Base-by-base conservation (phyloP, 2,888 invertebrate genomes). In the Marronus borbonicus region DNA sequence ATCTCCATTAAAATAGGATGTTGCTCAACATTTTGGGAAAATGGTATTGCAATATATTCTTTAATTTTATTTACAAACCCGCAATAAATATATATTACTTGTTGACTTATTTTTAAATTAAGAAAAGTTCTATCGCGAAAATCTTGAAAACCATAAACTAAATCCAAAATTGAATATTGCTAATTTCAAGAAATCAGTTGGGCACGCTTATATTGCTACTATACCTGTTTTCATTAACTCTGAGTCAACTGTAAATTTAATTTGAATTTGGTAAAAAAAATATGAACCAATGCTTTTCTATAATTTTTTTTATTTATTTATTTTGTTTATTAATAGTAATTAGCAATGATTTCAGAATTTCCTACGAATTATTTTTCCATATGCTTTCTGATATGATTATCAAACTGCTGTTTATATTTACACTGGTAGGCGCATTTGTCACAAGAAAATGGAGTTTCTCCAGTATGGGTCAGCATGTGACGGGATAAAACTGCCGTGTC, bases 401-500 rank as follows among this genome's bases (percentile, higher is more conserved):
- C 36, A 14, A 65, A 65, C 2, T 65, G 65, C 2, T 65, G 65
- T 1, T 31, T 36, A n/a, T 65, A 65, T 39, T 39, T 65, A 65
- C 31, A 65, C 14, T 39, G 36, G 36, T 31, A 65, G 31, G 36
- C 36, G 10, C 65, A 65, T 12, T 36, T n/a, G n/a, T 65, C 31
- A 39, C 65, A 65, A 36, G 39, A 10, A 39, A 31, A 65, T 39
- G 65, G 65, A n/a, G 65, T 65, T 39, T 65, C 65, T 7, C 65
- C 65, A 36, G 65, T 65, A 39, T 65, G 65, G 14, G 31, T 65
- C 17, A 65, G 36, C 14, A 65, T 39, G 17, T 65, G 65, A 62
- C 31, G 10, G 31, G 28, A 62, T 10, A 62, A 31, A 28, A 31
- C 14, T 3, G 62, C 28, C 2, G 62, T 31, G 1, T 62, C 28